phyloP scores from a whole-genome alignment of 1,140 invertebrate genomes.

The Zaprionus vittiger region DNA sequence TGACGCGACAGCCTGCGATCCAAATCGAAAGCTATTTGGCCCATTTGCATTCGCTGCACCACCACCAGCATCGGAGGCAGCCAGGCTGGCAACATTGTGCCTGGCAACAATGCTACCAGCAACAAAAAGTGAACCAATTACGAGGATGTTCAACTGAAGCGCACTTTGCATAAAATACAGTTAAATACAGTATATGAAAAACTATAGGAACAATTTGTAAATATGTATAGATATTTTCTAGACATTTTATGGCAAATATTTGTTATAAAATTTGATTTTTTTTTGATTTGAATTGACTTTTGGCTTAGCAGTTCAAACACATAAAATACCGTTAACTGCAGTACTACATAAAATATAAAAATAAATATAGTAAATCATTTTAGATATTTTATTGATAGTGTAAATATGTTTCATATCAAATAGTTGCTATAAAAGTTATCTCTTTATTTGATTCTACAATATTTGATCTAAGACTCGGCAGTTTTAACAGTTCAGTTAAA shows the following conservation, averaged over 20 bases:
- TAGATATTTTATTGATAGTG: too few relatives aligned
- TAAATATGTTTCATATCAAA: too few relatives aligned
- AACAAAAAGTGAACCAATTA: conserved; percentile 7
- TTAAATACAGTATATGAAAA: not conserved
- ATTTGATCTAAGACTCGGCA: too few relatives aligned
- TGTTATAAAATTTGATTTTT: not conserved
- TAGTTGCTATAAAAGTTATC: too few relatives aligned
- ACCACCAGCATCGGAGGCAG: conserved; percentile 35
- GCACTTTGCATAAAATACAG: not conserved
- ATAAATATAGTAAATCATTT: too few relatives aligned
- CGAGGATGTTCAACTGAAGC: not conserved
- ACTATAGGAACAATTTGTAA: not conserved
- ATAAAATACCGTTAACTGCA: not conserved
- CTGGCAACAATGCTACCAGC: conserved; percentile 33
- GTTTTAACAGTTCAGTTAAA: too few relatives aligned
- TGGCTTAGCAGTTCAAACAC: not conserved
- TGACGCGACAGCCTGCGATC: conserved; percentile 48
- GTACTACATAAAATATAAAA: too few relatives aligned
- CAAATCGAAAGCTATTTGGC: conserved; percentile 74
- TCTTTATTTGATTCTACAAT: too few relatives aligned
- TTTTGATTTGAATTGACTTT: not conserved
- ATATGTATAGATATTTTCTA: not conserved
- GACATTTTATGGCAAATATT: not conserved
- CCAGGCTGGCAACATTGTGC: conserved; percentile 55
- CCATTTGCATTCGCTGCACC: conserved; percentile 61